phyloP scores from a whole-genome alignment of 2,113 vertebrate genomes.

The Mormyrus lacerda region DNA sequence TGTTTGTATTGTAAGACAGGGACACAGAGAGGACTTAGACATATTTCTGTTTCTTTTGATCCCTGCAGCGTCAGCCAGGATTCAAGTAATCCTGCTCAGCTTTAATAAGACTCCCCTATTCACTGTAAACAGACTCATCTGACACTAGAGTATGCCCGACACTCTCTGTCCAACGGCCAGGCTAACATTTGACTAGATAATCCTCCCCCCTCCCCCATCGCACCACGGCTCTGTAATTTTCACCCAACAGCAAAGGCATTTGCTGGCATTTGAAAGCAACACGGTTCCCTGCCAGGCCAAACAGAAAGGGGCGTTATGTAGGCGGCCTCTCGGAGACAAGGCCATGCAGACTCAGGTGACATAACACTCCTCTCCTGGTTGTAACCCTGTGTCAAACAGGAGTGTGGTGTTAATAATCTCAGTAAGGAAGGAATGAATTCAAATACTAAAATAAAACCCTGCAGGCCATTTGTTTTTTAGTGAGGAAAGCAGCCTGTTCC shows the following conservation, averaged over 20 bases:
- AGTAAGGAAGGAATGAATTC: neutral
- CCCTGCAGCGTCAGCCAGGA: neutral
- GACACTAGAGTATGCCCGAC: neutral
- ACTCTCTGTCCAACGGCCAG: neutral
- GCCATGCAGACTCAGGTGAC: neutral
- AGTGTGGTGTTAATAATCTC: neutral
- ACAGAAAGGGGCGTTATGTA: neutral
- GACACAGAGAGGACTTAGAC: neutral
- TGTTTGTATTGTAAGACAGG: too few species aligned
- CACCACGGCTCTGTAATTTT: slow-evolving; percentile 1
- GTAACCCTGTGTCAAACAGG: neutral
- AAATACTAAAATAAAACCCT: neutral
- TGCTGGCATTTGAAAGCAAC: neutral
- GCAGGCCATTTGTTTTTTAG: neutral
- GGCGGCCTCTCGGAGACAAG: neutral
- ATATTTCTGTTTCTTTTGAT: neutral
- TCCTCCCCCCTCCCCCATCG: neutral
- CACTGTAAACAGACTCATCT: neutral
- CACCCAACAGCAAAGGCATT: slow-evolving; percentile 11
- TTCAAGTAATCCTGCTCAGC: neutral
- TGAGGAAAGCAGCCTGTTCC: neutral
- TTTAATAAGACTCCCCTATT: slow-evolving; percentile 8
- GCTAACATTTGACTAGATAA: neutral
- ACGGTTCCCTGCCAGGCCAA: neutral
- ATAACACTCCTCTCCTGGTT: slow-evolving; percentile 19